Base-by-base conservation (phyloP, 2,888 invertebrate genomes). In the Magallana nippona region DNA sequence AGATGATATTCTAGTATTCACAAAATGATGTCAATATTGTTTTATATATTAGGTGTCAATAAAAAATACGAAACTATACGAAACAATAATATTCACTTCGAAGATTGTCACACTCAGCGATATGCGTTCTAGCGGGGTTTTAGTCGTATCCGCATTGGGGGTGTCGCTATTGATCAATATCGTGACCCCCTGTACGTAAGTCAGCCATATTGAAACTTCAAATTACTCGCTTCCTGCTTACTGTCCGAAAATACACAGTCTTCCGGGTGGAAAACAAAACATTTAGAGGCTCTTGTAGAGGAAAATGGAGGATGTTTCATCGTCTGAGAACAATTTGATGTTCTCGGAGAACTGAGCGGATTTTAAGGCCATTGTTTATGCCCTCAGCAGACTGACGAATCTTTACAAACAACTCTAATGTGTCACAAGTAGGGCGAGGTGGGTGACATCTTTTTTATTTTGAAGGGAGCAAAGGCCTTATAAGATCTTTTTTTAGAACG, bases 381-480 rank as follows among this genome's bases (percentile, higher is more conserved):
- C 44, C 71, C 27, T 15, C 71, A 11, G 71, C 19, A 27, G 71
- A 62, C 19, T 19, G 63, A 22, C 27, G 27, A 27, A 15, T 13
- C 19, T 27, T 27, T 13, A 71, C 27, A 71, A 22, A 22, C 15
- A 22, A 22, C 71, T 32, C 22, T 32, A 71, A 44, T 71, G 71
- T 71, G 71, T 71, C 71, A 71, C 22, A 71, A 71, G 71, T 71
- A 71, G 71, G 60, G 71, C 27, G 71, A 71, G 71, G 71, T 71
- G 71, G 71, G 71, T 71, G 77, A 57, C 44, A 44, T 44, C 44
- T 44, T 44, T 44, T 44, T 44, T 44, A 44, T 44, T 44, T 44
- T 5, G 44, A 8, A 44, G 8, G 44, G 44, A 44, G 44, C 44
- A 8, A 44, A 44, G 3, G 44, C 0, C 44, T 44, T 44, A 44